Evolutionary conservation across 1,140 invertebrate species (phyloP).

Genomic region (Trypoxylus dichotomus): DNA sequence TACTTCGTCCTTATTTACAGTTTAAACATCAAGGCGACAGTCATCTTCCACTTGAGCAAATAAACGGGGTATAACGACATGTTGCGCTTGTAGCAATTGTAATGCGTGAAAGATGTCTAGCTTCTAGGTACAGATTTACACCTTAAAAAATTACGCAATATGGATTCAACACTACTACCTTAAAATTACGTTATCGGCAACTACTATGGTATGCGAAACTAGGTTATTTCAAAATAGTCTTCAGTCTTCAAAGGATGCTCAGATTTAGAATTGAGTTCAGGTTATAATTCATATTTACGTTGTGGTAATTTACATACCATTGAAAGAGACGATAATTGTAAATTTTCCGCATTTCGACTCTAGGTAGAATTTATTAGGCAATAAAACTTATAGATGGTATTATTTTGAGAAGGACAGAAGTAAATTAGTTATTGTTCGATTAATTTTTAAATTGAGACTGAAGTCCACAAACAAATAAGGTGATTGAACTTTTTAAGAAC

Average conservation of each 20-base stretch:
- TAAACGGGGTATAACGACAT: conserved; percentile 10
- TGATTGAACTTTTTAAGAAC: too few relatives aligned
- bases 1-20: conserved; percentile 18
- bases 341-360: background rate
- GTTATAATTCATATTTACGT: background rate
- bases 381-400: background rate
- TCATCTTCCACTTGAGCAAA: conserved; percentile 23
- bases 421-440: too few relatives aligned
- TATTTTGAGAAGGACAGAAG: background rate
- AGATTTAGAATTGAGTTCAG: background rate
- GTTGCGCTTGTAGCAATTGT: background rate
- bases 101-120: background rate
- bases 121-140: background rate
- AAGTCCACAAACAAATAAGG: too few relatives aligned
- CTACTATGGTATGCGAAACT: background rate
- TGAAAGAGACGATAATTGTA: background rate
- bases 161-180: background rate
- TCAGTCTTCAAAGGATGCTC: background rate
- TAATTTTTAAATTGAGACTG: too few relatives aligned
- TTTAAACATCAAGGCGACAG: conserved; percentile 20
- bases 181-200: background rate
- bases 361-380: background rate
- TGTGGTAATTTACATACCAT: background rate
- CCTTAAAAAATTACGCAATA: background rate
- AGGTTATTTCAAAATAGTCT: background rate